Conservation (phyloP, 2,888 invertebrate species). For the Chironomus tentans region DNA sequence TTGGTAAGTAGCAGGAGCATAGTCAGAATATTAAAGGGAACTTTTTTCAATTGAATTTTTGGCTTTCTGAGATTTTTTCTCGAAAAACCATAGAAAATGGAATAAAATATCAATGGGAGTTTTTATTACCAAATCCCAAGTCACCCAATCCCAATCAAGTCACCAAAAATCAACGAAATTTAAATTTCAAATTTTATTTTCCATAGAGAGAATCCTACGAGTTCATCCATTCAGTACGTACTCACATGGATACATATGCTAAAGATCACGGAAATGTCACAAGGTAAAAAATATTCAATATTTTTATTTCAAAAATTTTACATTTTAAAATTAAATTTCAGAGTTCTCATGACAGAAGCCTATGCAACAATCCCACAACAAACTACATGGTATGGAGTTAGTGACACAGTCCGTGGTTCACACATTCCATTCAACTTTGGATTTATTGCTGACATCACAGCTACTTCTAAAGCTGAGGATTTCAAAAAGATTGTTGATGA, state of each 20-base stretch:
- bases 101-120: too few species aligned
- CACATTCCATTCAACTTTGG: conserved; percentile 52
- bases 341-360: conserved; percentile 54
- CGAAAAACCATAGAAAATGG: too few species aligned
- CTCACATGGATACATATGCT: conserved; percentile 50
- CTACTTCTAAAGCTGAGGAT: conserved; percentile 43
- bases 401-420: conserved; percentile 29
- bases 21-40: too few species aligned
- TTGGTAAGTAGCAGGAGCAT: conserved; percentile 33
- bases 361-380: conserved; percentile 52
- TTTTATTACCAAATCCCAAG: too few species aligned
- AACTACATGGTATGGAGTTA: conserved; percentile 53
- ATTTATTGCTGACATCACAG: conserved; percentile 44
- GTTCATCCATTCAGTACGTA: conserved; percentile 38
- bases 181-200: neutral
- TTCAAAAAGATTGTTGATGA: conserved; percentile 43
- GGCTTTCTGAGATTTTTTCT: too few species aligned
- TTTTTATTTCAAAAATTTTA: too few species aligned
- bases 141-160: too few species aligned
- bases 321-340: conserved; percentile 33
- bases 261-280: conserved; percentile 38
- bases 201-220: conserved; percentile 34
- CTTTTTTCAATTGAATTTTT: too few species aligned
- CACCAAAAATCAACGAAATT: too few species aligned
- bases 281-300: conserved; percentile 14